Percentiles rank a stretch among this genome's conserved stretches.
These are phyloP conservation scores for Empis livida DNA, from an alignment of 2,888 invertebrate genomes.

Conservation along the genomic window DNA sequence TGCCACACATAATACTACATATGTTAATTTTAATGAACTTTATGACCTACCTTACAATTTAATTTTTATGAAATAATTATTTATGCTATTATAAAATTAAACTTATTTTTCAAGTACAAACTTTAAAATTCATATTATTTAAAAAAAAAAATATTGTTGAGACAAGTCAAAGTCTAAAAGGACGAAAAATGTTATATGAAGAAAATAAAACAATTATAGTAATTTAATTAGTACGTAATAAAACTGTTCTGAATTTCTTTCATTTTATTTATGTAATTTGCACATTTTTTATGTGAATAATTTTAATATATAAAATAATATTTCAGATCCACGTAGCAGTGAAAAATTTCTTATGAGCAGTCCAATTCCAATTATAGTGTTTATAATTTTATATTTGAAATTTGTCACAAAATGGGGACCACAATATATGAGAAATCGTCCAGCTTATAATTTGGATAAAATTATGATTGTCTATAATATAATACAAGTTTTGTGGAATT, in stretches of 20 bases:
- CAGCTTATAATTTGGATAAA: slow-evolving; percentile 48
- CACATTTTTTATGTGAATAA: too few species aligned
- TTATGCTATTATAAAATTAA: background rate
- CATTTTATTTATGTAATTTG: too few species aligned
- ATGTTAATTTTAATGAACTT: background rate
- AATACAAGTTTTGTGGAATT: slow-evolving; percentile 46
- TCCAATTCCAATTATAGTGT: slow-evolving; percentile 44
- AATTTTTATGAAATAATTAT: too few species aligned
- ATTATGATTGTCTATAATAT: slow-evolving; percentile 52
- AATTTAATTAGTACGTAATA: too few species aligned
- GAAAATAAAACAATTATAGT: too few species aligned
- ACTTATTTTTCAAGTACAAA: background rate
- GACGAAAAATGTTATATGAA: too few species aligned
- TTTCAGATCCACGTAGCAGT: slow-evolving; percentile 2
- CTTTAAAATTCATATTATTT: background rate
- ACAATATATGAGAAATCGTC: slow-evolving; percentile 48
- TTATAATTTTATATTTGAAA: slow-evolving; percentile 48
- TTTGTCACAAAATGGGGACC: slow-evolving; percentile 58
- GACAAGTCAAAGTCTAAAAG: too few species aligned
- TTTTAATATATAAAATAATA: background rate
- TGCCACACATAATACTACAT: background rate
- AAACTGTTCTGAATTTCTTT: too few species aligned
- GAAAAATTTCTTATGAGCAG: slow-evolving; percentile 36
- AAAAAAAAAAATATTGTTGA: too few species aligned
- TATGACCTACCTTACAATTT: too few species aligned